Evolutionary conservation across 2,888 invertebrate genomes (phyloP).

Genomic region (Calliphora vomitoria): DNA sequence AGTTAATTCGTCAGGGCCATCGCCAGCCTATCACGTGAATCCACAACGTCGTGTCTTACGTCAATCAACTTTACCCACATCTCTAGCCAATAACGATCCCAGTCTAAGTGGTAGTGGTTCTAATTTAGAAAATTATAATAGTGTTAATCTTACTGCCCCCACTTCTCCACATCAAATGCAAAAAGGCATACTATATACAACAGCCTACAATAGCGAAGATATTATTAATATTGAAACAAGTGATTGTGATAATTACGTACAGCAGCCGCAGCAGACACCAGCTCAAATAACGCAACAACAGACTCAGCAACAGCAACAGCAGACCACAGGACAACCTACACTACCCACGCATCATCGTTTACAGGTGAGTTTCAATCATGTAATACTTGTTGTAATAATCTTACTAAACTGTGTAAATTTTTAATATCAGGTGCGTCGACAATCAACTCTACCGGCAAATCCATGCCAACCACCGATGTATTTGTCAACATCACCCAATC

Average conservation of each 20-base stretch:
- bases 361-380: slow-evolving; percentile 74
- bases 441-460: slow-evolving; percentile 83
- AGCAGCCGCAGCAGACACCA: slow-evolving; percentile 74
- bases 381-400: background rate
- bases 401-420: slow-evolving; percentile 1
- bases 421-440: slow-evolving; percentile 80
- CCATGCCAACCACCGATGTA: slow-evolving; percentile 82
- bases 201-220: slow-evolving; percentile 81
- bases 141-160: slow-evolving; percentile 82
- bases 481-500: slow-evolving; percentile 84
- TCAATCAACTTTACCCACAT: slow-evolving; percentile 84
- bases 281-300: slow-evolving; percentile 65
- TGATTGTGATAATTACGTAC: slow-evolving; percentile 80
- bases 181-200: slow-evolving; percentile 81
- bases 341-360: slow-evolving; percentile 79
- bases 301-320: slow-evolving; percentile 45
- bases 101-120: slow-evolving; percentile 80
- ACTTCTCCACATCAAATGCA: slow-evolving; percentile 83
- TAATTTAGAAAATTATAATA: slow-evolving; percentile 81
- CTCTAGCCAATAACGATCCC: slow-evolving; percentile 80
- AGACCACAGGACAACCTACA: slow-evolving; percentile 61
- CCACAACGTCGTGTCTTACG: slow-evolving; percentile 81
- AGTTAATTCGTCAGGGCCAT: slow-evolving; percentile 50
- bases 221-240: slow-evolving; percentile 79
- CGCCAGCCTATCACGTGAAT: slow-evolving; percentile 78